Base-by-base conservation (phyloP, 1,140 invertebrate species). In the Goniozus legneri region DNA sequence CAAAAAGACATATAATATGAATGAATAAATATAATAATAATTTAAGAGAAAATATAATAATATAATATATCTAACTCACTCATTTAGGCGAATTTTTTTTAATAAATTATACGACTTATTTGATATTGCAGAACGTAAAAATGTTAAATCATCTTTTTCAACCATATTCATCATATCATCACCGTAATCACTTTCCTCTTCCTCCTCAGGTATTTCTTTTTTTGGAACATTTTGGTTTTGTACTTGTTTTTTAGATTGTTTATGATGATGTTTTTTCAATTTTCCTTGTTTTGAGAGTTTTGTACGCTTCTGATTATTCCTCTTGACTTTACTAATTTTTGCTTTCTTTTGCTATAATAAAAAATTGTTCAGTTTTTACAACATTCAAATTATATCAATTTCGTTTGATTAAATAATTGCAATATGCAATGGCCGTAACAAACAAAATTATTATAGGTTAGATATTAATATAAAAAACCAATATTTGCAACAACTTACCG, bases 151-250 rank as follows among this genome's bases (percentile, higher is more conserved):
- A 10, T 85, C 83, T 20, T 82, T 70, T 42, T 82, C 80, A 32
- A 83, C 67, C 80, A 82, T 82, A 20, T 81, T 75, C 50, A 85
- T 63, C 73, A 86, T 78, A 63, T 84, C 82, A 31, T 80, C 73
- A 16, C 77, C 82, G 73, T 81, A 76, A 56, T 80, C 78, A 60
- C 68, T 76, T 47, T 77, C 67, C 35, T 64, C 58, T 48, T 73
- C 64, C n/a, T n/a, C n/a, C 20, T 66, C 57, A 3, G 74, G 66
- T 47, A 73, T 67, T 16, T 78, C 70, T 24, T 69, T 68, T 14
- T 39, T 47, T 56, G 73, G 32, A 21, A 36, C 27, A 67, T 62
- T 19, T 24, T 62, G 62, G 44, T 77, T 72, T 47, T 80, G 69
- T 56, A 76, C 64, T 58, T 78, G 69, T 14, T 76, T 66, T 44